Evolutionary conservation across 2,113 vertebrate species (phyloP).

Genomic region (Platycercus adscitus): DNA sequence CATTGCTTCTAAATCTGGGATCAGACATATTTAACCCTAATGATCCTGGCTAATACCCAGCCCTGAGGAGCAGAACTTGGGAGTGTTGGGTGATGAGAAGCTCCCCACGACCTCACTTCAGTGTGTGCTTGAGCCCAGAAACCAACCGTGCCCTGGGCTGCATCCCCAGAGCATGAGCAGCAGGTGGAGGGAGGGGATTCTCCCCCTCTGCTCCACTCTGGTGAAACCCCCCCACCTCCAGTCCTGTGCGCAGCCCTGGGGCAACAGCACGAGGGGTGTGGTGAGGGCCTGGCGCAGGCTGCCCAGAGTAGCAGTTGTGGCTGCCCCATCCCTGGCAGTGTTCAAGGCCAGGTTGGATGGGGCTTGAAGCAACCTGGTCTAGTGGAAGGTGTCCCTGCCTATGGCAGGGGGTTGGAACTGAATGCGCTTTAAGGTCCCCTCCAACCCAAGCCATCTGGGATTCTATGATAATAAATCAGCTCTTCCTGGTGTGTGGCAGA

Average conservation of each 20-base stretch:
- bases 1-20: background rate
- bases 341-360: background rate
- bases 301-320: background rate
- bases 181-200: background rate
- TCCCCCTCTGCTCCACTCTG: background rate
- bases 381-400: background rate
- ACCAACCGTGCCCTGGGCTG: background rate
- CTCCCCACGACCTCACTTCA: background rate
- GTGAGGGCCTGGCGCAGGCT: background rate
- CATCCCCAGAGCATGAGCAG: background rate
- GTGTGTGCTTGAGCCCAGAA: background rate
- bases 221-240: background rate
- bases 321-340: background rate
- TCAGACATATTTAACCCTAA: background rate
- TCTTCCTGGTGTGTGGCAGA: background rate
- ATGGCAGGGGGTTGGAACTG: background rate
- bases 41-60: background rate
- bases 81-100: background rate
- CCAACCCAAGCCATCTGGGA: background rate
- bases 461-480: background rate
- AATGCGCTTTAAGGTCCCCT: background rate
- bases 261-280: background rate
- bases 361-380: background rate
- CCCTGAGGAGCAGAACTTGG: background rate
- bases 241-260: background rate